phyloP scores from a whole-genome alignment of 2,113 vertebrate genomes.

The Bufo bufo region DNA sequence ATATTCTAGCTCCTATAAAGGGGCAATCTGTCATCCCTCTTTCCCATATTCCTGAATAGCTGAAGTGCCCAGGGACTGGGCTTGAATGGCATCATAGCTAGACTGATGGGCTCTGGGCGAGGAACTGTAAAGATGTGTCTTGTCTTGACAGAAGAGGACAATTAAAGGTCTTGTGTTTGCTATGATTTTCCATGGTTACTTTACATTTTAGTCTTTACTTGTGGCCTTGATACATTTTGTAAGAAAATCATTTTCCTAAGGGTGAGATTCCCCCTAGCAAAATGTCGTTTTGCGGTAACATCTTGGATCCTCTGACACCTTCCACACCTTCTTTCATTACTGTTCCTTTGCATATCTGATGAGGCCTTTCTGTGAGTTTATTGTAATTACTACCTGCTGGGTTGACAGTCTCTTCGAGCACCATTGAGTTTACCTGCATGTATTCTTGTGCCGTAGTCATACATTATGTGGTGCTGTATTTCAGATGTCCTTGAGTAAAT shows the following conservation, averaged over 20 bases:
- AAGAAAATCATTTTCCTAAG: slow-evolving; percentile 10
- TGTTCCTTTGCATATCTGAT: slow-evolving; percentile 23
- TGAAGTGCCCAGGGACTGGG: too few species aligned
- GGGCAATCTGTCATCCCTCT: too few species aligned
- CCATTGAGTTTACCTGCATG: slow-evolving; percentile 8
- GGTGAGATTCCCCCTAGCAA: slow-evolving; percentile 17
- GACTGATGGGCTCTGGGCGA: not conserved
- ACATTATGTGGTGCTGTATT: slow-evolving; percentile 25
- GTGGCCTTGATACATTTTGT: not conserved
- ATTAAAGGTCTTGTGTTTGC: not conserved
- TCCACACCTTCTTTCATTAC: slow-evolving; percentile 22
- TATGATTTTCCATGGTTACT: not conserved
- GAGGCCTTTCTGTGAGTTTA: not conserved
- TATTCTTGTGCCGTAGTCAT: not conserved
- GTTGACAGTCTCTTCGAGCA: slow-evolving; percentile 20
- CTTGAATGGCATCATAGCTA: too few species aligned
- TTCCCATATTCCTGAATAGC: too few species aligned
- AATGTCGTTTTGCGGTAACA: not conserved
- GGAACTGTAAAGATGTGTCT: not conserved
- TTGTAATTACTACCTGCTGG: slow-evolving; percentile 41
- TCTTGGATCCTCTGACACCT: not conserved
- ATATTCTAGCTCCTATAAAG: too few species aligned
- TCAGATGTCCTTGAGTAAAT: slow-evolving; percentile 23
- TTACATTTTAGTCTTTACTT: not conserved
- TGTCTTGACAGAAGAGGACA: not conserved